Conservation (phyloP, 2,888 invertebrate genomes). For the Ceriagrion tenellum region DNA sequence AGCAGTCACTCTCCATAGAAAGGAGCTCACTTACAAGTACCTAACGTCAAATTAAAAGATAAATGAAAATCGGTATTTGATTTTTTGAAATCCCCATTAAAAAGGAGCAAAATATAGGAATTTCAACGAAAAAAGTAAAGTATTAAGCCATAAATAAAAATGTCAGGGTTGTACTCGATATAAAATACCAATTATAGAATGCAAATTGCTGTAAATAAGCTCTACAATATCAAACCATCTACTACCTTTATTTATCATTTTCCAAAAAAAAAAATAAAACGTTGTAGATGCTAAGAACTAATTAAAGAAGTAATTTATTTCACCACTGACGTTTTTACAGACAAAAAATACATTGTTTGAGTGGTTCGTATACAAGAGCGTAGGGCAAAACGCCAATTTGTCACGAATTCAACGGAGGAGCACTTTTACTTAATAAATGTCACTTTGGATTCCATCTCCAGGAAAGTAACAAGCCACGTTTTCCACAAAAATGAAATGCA, state of each 20-base stretch:
- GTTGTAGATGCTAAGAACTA: not conserved
- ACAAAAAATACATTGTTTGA: not conserved
- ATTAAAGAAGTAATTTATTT: not conserved
- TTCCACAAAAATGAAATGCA: not conserved
- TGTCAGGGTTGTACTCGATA: too few species aligned
- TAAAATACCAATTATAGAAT: not conserved
- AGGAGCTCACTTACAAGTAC: not conserved
- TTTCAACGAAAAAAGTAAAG: too few species aligned
- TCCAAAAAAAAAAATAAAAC: not conserved
- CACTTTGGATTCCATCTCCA: not conserved
- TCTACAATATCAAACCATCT: not conserved
- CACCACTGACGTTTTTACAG: not conserved
- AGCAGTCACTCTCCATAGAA: not conserved
- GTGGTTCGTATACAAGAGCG: not conserved
- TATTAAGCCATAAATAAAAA: too few species aligned
- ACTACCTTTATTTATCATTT: not conserved
- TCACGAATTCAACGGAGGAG: not conserved
- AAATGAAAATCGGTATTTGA: not conserved
- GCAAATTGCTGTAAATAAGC: not conserved
- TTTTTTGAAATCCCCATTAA: too few species aligned
- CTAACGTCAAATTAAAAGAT: not conserved
- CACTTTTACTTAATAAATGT: constrained; percentile 10
- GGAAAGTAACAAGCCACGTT: not conserved
- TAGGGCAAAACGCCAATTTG: not conserved
- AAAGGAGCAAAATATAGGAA: too few species aligned